These are phyloP conservation scores for Chloromyia formosa DNA, from an alignment of 2,888 invertebrate genomes.

Conservation along the genomic window DNA sequence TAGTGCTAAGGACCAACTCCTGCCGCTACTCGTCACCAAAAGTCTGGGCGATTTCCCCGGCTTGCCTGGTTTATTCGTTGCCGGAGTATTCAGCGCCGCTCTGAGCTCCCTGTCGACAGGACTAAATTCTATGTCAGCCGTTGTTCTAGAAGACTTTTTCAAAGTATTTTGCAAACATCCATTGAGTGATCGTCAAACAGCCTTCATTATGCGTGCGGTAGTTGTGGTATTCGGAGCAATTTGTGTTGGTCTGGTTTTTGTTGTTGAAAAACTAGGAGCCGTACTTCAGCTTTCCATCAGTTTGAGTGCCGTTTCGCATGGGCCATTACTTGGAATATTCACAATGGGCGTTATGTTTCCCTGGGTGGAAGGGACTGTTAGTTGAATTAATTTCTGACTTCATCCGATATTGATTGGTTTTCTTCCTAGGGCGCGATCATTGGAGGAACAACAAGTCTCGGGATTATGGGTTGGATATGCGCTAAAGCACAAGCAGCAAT, in stretches of 20 bases:
- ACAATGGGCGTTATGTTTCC: slow-evolving; percentile 75
- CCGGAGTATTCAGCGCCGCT: slow-evolving; percentile 91
- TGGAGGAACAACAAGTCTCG: slow-evolving; percentile 66
- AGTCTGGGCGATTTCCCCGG: slow-evolving; percentile 80
- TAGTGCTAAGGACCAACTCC: slow-evolving; percentile 78
- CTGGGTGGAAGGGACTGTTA: slow-evolving; percentile 68
- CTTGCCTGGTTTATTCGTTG: slow-evolving; percentile 86
- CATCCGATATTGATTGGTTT: neutral
- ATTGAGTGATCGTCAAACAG: slow-evolving; percentile 68
- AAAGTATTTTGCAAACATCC: slow-evolving; percentile 67
- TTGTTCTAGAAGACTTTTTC: slow-evolving; percentile 77
- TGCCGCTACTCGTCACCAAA: slow-evolving; percentile 87
- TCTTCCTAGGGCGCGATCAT: slow-evolving; percentile 66
- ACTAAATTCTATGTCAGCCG: slow-evolving; percentile 79
- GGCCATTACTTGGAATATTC: slow-evolving; percentile 74
- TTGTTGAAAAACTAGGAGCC: slow-evolving; percentile 74
- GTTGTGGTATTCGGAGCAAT: slow-evolving; percentile 72
- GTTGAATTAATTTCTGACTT: slow-evolving; percentile 58
- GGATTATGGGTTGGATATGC: slow-evolving; percentile 67
- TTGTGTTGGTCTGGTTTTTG: slow-evolving; percentile 71
- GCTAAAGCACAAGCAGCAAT: slow-evolving; percentile 67
- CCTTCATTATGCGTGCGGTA: slow-evolving; percentile 72
- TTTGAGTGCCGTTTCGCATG: slow-evolving; percentile 72
- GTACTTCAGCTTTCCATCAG: slow-evolving; percentile 76
- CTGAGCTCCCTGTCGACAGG: slow-evolving; percentile 84